A percentile compares a stretch with the other conserved stretches of the same genome.
phyloP scores from a whole-genome alignment of 2,797 vertebrate genomes.

The Xenopus petersii region DNA sequence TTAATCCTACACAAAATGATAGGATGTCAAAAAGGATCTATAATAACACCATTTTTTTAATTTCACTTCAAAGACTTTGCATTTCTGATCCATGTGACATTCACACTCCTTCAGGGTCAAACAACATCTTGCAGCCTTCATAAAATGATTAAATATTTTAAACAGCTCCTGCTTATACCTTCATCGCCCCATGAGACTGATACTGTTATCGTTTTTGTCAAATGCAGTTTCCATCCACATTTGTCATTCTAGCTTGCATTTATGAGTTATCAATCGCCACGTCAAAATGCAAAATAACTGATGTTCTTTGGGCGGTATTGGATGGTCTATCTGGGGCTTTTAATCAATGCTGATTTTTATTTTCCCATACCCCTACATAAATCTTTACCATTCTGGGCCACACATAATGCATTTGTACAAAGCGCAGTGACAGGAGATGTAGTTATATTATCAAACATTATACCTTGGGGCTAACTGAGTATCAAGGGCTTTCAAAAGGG shows the following conservation, averaged over 20 bases:
- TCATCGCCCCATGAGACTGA: conserved; percentile 92
- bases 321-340: conserved; percentile 98
- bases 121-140: conserved; percentile 94
- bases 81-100: conserved; percentile 97
- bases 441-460: conserved; percentile 97
- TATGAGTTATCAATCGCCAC: conserved; percentile 99
- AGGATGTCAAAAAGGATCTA: conserved; percentile 82
- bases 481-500: conserved; percentile 87
- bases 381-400: conserved; percentile 85
- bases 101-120: conserved; percentile 99
- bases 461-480: conserved; percentile 88
- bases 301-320: conserved; percentile 97
- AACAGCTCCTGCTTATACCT: conserved; percentile 95
- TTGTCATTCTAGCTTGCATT: conserved; percentile 96
- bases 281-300: conserved; percentile 99
- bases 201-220: conserved; percentile 99
- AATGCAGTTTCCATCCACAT: conserved; percentile 98
- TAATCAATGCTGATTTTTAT: conserved; percentile 97
- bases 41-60: conserved; percentile 80
- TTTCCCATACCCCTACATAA: conserved; percentile 86
- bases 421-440: conserved; percentile 89
- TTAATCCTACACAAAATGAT: conserved; percentile 81
- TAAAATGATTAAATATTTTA: conserved; percentile 99
- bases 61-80: conserved; percentile 96
- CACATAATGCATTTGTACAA: conserved; percentile 88